These are phyloP conservation scores for Phrynocephalus guinanensis DNA, from an alignment of 2,797 vertebrate genomes.

Conservation along the genomic window DNA sequence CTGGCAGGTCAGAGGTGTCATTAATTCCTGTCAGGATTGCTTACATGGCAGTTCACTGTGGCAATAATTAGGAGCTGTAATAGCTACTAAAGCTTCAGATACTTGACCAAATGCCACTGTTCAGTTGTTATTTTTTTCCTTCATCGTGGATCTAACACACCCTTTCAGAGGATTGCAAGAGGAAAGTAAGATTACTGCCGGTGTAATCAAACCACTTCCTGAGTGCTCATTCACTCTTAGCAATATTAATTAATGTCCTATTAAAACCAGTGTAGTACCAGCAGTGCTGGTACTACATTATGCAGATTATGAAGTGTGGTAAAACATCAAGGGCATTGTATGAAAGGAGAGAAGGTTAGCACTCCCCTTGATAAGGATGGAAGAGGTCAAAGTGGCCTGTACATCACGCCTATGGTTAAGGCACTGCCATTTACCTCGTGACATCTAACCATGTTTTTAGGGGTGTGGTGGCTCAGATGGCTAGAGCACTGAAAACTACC, in stretches of 20 bases:
- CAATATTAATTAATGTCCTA: neutral
- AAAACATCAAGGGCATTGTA: too few relatives aligned
- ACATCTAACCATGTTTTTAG: too few relatives aligned
- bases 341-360: too few relatives aligned
- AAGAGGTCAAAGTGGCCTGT: too few relatives aligned
- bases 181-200: neutral
- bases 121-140: neutral
- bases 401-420: too few relatives aligned
- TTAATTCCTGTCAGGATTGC: slow-evolving; percentile 37
- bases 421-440: too few relatives aligned
- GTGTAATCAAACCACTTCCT: neutral
- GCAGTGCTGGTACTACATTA: neutral
- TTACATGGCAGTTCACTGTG: neutral
- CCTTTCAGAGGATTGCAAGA: neutral
- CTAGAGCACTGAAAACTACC: too few relatives aligned
- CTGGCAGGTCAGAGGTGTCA: slow-evolving; percentile 24
- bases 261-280: neutral
- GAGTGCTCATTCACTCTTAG: neutral
- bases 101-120: slow-evolving; percentile 3
- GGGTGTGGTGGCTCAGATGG: too few relatives aligned
- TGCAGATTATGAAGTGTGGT: neutral
- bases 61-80: slow-evolving; percentile 26
- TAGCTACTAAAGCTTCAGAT: neutral
- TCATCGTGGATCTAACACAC: neutral
- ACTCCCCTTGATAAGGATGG: too few relatives aligned